These are phyloP conservation scores for Enteromius mattozi DNA, from an alignment of 2,797 vertebrate species.

Conservation along the genomic window DNA sequence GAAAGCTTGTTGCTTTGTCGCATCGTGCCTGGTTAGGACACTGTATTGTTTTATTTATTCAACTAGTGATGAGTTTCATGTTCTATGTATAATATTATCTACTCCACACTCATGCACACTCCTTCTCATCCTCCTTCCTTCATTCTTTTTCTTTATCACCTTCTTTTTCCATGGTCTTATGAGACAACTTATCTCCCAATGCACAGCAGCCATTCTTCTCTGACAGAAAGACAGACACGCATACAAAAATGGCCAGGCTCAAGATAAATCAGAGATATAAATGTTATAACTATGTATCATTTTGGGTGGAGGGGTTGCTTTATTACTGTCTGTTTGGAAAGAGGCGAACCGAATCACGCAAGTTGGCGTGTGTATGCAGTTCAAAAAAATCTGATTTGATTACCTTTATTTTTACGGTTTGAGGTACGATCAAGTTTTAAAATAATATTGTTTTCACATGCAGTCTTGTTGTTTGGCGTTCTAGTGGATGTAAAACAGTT, in stretches of 20 bases:
- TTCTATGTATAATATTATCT: slow-evolving; percentile 53
- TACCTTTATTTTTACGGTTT: slow-evolving; percentile 37
- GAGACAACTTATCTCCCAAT: slow-evolving; percentile 59
- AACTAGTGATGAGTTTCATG: slow-evolving; percentile 53
- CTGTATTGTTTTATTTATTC: slow-evolving; percentile 61
- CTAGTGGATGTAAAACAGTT: not conserved
- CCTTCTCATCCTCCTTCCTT: slow-evolving; percentile 52
- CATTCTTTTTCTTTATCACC: slow-evolving; percentile 28
- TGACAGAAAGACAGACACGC: slow-evolving; percentile 56
- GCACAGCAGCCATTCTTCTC: slow-evolving; percentile 54
- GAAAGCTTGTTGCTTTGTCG: slow-evolving; percentile 2
- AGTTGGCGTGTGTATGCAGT: slow-evolving; percentile 28
- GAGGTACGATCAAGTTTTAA: slow-evolving; percentile 44
- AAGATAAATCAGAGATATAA: slow-evolving; percentile 57
- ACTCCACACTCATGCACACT: slow-evolving; percentile 58
- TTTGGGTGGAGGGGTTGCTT: slow-evolving; percentile 49
- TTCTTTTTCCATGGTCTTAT: slow-evolving; percentile 52
- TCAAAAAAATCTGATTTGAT: slow-evolving; percentile 68
- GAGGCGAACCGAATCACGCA: slow-evolving; percentile 26
- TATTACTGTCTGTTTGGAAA: slow-evolving; percentile 50
- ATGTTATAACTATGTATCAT: slow-evolving; percentile 55
- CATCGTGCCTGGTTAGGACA: slow-evolving; percentile 26
- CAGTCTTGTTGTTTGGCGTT: slow-evolving; percentile 8
- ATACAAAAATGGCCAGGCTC: slow-evolving; percentile 47
- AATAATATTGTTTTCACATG: not conserved